These are phyloP conservation scores for Chaetophractus vellerosus DNA, from an alignment of 2,797 vertebrate genomes.

Conservation along the genomic window DNA sequence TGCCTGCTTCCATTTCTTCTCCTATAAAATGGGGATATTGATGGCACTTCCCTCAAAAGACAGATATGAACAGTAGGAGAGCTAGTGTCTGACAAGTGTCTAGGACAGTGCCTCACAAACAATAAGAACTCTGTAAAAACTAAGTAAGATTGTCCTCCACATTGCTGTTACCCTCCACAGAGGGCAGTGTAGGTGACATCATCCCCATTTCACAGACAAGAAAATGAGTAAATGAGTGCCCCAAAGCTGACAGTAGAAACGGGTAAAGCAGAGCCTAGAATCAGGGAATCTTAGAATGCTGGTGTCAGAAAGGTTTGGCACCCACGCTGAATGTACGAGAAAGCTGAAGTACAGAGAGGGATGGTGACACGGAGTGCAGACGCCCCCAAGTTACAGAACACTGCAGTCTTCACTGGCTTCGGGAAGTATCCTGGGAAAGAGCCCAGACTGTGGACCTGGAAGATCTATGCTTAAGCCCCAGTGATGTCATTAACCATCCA, in stretches of 20 bases:
- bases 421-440: not conserved
- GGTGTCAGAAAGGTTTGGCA: not conserved
- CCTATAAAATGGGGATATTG: not conserved
- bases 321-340: not conserved
- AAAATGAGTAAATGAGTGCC: not conserved
- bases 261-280: not conserved
- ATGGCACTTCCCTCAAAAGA: no score
- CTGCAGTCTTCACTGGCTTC: not conserved
- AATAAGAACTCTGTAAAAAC: no score
- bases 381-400: accelerated
- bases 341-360: not conserved
- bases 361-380: not conserved
- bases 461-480: not conserved
- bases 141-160: no score
- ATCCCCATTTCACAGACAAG: not conserved
- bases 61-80: no score
- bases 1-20: constrained; percentile 3
- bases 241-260: not conserved
- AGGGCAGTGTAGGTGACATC: no score
- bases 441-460: not conserved
- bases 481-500: not conserved
- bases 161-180: no score
- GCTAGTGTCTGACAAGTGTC: no score
- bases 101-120: no score
- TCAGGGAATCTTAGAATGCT: not conserved